Conservation (phyloP, 2,113 vertebrate species). For the Daboia siamensis region DNA sequence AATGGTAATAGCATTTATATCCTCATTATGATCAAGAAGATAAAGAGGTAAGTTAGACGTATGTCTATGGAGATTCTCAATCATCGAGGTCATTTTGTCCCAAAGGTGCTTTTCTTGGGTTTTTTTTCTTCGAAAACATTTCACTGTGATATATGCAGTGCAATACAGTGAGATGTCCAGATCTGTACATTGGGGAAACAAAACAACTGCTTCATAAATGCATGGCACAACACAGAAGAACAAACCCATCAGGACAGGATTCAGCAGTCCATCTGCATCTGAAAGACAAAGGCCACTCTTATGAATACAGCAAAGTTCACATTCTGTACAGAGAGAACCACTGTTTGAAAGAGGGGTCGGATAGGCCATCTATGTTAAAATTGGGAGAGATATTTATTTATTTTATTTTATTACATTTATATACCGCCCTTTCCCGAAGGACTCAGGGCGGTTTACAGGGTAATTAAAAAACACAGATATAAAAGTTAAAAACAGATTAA, state of each 20-base stretch:
- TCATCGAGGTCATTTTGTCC: background rate
- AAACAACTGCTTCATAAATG: background rate
- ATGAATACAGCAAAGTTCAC: background rate
- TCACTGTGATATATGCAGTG: background rate
- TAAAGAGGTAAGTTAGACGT: background rate
- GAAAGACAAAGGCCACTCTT: background rate
- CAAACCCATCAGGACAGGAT: background rate
- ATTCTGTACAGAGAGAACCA: background rate
- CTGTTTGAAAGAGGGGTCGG: background rate
- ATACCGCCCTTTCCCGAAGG: too few relatives aligned
- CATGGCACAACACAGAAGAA: background rate
- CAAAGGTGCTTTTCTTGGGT: background rate
- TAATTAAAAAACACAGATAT: too few relatives aligned
- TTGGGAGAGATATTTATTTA: background rate
- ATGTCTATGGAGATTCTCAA: background rate
- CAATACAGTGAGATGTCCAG: background rate
- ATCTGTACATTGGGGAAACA: background rate
- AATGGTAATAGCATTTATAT: constrained; percentile 5
- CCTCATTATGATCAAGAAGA: background rate
- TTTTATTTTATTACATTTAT: too few relatives aligned
- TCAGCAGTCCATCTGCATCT: background rate
- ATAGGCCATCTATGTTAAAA: background rate
- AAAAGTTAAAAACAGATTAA: too few relatives aligned
- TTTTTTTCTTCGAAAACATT: background rate
- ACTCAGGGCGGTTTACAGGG: too few relatives aligned